Evolutionary conservation across 2,113 vertebrate species (phyloP).

Genomic region (Mustelus asterias): DNA sequence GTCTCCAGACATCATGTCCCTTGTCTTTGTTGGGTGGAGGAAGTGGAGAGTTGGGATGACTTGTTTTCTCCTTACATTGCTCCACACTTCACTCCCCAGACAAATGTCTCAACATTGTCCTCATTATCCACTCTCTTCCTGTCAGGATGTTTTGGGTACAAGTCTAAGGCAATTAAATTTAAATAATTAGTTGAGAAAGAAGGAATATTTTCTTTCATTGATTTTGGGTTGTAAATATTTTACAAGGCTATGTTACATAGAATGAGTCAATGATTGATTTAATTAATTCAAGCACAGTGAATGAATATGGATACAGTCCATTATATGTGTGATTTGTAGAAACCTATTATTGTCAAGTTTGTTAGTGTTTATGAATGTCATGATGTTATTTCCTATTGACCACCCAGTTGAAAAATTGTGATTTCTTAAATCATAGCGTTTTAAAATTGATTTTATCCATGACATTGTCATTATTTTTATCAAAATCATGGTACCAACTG

Average conservation of each 20-base stretch:
- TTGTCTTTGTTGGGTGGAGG: not conserved
- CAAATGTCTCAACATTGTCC: not conserved
- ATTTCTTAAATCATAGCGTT: not conserved
- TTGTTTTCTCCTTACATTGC: not conserved
- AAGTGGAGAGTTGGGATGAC: not conserved
- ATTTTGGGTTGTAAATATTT: not conserved
- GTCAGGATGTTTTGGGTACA: not conserved
- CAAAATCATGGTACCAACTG: not conserved
- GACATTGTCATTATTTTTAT: not conserved
- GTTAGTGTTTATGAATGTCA: conserved; percentile 8
- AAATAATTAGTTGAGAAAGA: not conserved
- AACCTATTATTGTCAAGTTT: not conserved
- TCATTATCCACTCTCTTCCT: not conserved
- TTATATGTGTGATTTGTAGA: not conserved
- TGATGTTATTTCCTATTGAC: not conserved
- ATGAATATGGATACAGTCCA: conserved; percentile 12
- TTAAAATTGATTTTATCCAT: not conserved
- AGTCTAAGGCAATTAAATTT: not conserved
- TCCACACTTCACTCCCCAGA: not conserved
- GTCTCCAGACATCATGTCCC: not conserved
- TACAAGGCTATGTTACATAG: not conserved
- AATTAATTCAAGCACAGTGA: conserved; percentile 16
- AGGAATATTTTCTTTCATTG: not conserved
- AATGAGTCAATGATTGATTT: conserved; percentile 8
- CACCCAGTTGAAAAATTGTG: not conserved